These are phyloP conservation scores for Megamerina dolium DNA, from an alignment of 2,888 invertebrate genomes.

Conservation along the genomic window DNA sequence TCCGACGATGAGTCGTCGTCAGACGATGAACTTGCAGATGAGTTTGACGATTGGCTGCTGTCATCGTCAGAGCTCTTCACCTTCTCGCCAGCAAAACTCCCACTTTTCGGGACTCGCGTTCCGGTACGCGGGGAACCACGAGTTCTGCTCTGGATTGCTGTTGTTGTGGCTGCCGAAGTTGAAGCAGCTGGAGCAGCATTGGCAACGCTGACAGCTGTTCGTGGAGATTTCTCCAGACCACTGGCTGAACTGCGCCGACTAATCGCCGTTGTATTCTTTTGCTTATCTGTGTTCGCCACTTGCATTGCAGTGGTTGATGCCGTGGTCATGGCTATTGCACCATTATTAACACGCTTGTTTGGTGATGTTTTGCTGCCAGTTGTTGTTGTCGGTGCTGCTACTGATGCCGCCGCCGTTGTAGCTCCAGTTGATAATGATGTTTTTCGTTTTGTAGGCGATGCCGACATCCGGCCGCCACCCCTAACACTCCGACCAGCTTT, in stretches of 20 bases:
- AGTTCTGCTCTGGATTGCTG: constrained; percentile 25
- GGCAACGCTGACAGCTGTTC: constrained; percentile 15
- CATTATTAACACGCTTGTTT: constrained; percentile 46
- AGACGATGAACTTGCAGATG: constrained; percentile 40
- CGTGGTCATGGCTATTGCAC: constrained; percentile 31
- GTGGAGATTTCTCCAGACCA: constrained; percentile 5
- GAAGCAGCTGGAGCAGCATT: constrained; percentile 15
- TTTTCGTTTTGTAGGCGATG: constrained; percentile 37
- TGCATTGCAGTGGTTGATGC: not conserved
- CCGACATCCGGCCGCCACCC: constrained; percentile 19
- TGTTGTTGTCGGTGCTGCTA: constrained; percentile 5
- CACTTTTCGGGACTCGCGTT: too few relatives aligned
- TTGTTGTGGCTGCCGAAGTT: constrained; percentile 6
- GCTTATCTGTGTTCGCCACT: constrained; percentile 11
- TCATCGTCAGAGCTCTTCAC: constrained; percentile 11
- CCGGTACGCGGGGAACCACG: constrained; percentile 14
- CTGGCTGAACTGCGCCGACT: constrained; percentile 20
- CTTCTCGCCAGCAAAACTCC: constrained; percentile 7
- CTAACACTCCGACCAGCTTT: constrained; percentile 14
- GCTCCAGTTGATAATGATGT: constrained; percentile 16
- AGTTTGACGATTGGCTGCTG: constrained; percentile 34
- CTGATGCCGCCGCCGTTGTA: constrained; percentile 14
- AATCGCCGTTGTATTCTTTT: constrained; percentile 9
- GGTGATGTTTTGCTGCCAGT: constrained; percentile 27
- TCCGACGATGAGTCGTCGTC: constrained; percentile 38